Evolutionary conservation across 2,113 vertebrate genomes (phyloP).

Genomic region (Peucedramus taeniatus): DNA sequence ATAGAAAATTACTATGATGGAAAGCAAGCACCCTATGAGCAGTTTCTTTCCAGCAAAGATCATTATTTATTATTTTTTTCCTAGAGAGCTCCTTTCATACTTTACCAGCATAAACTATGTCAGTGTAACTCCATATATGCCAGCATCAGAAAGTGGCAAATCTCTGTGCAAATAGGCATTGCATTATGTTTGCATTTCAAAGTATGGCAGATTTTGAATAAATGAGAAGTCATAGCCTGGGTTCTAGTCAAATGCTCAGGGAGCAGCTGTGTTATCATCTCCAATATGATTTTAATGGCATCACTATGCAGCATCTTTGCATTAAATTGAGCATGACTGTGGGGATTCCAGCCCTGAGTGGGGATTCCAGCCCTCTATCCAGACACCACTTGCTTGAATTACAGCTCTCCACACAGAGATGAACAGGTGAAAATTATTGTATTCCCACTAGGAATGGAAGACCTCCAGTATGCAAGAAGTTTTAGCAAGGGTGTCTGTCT

Average conservation of each 20-base stretch:
- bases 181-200: background rate
- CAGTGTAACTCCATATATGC: background rate
- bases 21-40: background rate
- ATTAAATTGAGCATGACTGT: background rate
- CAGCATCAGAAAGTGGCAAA: background rate
- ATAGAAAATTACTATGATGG: background rate
- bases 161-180: background rate
- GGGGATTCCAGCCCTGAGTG: background rate
- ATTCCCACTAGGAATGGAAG: background rate
- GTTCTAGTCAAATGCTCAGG: background rate
- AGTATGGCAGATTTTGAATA: background rate
- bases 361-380: background rate
- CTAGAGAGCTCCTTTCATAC: background rate
- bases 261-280: background rate
- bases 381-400: rapidly evolving
- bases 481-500: rapidly evolving
- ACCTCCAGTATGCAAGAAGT: background rate
- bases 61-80: background rate
- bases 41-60: background rate
- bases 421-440: background rate
- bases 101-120: background rate
- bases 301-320: background rate
- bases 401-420: background rate
- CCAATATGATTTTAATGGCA: background rate
- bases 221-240: background rate